Conservation (phyloP, 2,888 invertebrate species). For the Serripes groenlandicus region DNA sequence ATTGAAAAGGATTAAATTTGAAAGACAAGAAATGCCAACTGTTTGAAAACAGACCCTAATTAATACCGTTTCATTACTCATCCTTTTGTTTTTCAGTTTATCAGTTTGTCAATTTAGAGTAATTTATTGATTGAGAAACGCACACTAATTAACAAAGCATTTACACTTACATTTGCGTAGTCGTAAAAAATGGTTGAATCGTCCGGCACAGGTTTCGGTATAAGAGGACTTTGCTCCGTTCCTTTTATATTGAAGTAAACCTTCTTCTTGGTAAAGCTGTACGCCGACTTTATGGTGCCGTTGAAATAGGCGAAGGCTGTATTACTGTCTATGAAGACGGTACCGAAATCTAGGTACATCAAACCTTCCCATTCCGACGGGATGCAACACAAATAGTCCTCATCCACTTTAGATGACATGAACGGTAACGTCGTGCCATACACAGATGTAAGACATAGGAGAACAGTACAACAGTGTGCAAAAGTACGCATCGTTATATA, state of each 20-base stretch:
- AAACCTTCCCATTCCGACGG: constrained; percentile 56
- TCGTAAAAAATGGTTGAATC: constrained; percentile 51
- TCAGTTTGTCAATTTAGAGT: too few relatives aligned
- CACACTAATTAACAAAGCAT: too few relatives aligned
- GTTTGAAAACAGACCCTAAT: too few relatives aligned
- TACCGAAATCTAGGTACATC: constrained; percentile 62
- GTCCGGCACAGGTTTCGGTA: constrained; percentile 56
- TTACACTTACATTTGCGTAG: constrained; percentile 50
- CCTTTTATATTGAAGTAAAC: constrained; percentile 46
- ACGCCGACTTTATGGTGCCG: constrained; percentile 52
- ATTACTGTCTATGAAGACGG: constrained; percentile 65
- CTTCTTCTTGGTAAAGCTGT: constrained; percentile 50
- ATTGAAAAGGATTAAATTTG: too few relatives aligned
- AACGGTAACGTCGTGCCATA: not conserved
- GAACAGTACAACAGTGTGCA: too few relatives aligned
- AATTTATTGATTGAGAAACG: too few relatives aligned
- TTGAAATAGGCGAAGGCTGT: constrained; percentile 63
- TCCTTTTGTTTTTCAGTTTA: too few relatives aligned
- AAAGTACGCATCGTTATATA: too few relatives aligned
- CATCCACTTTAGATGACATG: not conserved
- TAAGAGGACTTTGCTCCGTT: constrained; percentile 60
- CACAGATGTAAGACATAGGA: not conserved
- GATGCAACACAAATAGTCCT: constrained; percentile 54
- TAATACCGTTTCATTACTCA: too few relatives aligned
- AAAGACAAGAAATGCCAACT: too few relatives aligned